These are phyloP conservation scores for Sarcophilus harrisii DNA, from an alignment of 2,797 vertebrate genomes.

Conservation along the genomic window DNA sequence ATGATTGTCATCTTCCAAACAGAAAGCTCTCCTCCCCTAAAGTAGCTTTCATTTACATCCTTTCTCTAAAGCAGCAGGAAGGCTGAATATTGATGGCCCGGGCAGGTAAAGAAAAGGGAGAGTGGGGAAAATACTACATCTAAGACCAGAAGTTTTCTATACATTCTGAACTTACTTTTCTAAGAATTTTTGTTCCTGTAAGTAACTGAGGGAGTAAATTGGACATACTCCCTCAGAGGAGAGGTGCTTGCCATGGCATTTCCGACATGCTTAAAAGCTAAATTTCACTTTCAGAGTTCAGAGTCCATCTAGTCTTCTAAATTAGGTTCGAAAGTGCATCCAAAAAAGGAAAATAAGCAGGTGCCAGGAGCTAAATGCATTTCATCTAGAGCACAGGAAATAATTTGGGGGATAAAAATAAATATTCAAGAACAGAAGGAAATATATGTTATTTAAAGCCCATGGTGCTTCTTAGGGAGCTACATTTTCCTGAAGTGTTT, in stretches of 20 bases:
- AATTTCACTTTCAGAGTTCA: background rate
- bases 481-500: background rate
- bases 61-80: background rate
- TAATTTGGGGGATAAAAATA: background rate
- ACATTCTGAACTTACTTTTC: background rate
- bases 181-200: background rate
- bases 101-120: background rate
- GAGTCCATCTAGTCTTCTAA: background rate
- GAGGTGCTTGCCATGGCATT: background rate
- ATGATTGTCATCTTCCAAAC: background rate
- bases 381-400: background rate
- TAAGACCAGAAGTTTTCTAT: background rate
- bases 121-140: background rate
- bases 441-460: background rate
- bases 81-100: background rate
- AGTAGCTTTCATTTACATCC: background rate
- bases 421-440: background rate
- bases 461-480: background rate
- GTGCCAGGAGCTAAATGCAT: background rate
- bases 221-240: background rate
- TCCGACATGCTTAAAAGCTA: background rate
- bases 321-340: background rate
- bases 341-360: background rate
- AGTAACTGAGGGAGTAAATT: background rate
- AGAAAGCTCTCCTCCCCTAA: background rate